Evolutionary conservation across 2,797 vertebrate genomes (phyloP).

Genomic region (Melanotaenia pygmaea): DNA sequence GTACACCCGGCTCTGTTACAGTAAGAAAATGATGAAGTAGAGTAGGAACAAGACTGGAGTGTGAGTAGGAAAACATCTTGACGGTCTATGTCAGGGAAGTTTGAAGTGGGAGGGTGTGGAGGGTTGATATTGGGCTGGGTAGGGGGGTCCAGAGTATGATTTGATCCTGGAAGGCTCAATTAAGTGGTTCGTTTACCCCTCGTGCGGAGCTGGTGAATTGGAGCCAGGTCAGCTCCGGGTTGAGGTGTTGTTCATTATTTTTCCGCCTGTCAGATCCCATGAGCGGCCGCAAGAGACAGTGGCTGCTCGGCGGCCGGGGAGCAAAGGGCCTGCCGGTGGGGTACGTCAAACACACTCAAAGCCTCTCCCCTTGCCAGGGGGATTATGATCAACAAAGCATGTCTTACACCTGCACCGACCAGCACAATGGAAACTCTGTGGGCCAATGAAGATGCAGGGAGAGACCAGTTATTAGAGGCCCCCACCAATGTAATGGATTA

Average conservation of each 20-base stretch:
- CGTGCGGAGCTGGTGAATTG: conserved; percentile 88
- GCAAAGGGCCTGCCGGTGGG: conserved; percentile 92
- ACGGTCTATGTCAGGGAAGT: conserved; percentile 44
- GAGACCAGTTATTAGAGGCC: conserved; percentile 73
- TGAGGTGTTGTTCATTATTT: conserved; percentile 99
- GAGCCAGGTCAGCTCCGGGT: conserved; percentile 93
- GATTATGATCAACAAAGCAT: conserved; percentile 97
- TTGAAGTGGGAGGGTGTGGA: conserved; percentile 8
- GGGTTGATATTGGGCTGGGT: conserved; percentile 24
- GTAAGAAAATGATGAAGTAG: neutral
- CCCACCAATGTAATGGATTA: conserved; percentile 77
- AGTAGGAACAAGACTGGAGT: neutral
- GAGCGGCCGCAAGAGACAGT: conserved; percentile 88
- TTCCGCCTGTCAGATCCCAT: conserved; percentile 99
- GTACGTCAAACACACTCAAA: conserved; percentile 97
- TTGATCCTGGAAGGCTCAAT: conserved; percentile 89
- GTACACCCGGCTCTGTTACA: neutral
- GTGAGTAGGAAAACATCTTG: conserved; percentile 58
- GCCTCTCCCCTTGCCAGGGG: conserved; percentile 86
- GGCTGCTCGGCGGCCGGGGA: conserved; percentile 88
- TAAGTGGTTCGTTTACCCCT: conserved; percentile 92
- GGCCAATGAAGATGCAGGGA: conserved; percentile 71
- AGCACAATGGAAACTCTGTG: conserved; percentile 83
- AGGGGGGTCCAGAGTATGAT: conserved; percentile 75
- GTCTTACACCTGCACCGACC: conserved; percentile 91